Evolutionary conservation across 2,113 vertebrate species (phyloP), one percentile per base, ranked within the genome.

Genomic region (Hystrix brachyura): DNA sequence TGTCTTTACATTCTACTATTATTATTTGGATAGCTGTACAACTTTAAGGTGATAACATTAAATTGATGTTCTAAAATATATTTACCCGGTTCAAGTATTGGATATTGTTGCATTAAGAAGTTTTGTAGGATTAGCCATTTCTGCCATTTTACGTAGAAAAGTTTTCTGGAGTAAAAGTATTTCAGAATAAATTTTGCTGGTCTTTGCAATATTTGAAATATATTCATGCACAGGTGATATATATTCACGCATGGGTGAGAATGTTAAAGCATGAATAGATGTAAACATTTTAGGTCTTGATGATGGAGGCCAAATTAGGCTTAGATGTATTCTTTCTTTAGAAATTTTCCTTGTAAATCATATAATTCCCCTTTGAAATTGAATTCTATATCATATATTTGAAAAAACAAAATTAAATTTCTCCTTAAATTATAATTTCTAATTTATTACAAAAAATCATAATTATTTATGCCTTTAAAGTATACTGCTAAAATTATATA

Each of bases 121-220:
- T 65, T 55, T 87, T 74, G 74, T 67, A 0, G 27, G 11, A 79
- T 60, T 65, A 55, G 5, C 1, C 62, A 14, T 88, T 94, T 84
- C 27, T 91, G 57, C 4, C 83, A 25, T 85, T 88, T n/a, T 15
- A 94, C 0, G 34, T 65, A n/a, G 72, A 62, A 87, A 34, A 79
- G 64, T 27, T 69, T 85, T 21, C 10, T 25, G n/a, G 32, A 79
- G 48, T 74, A 81, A 71, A 67, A 64, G 38, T 0, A 23, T n/a
- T 91, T 87, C 43, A 94, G 67, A 86, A 96, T 87, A 93, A 90
- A 3, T 59, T 78, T 78, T 94, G 21, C 48, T 55, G 13, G 0
- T 34, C 13, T 91, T 9, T 95, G 32, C 1, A 85, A 86, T 74
- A 80, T 87, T 55, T 85, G 9, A 80, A 8, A 8, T 32, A 12